phyloP scores from a whole-genome alignment of 2,888 invertebrate genomes.

The Acrobasis consociella region DNA sequence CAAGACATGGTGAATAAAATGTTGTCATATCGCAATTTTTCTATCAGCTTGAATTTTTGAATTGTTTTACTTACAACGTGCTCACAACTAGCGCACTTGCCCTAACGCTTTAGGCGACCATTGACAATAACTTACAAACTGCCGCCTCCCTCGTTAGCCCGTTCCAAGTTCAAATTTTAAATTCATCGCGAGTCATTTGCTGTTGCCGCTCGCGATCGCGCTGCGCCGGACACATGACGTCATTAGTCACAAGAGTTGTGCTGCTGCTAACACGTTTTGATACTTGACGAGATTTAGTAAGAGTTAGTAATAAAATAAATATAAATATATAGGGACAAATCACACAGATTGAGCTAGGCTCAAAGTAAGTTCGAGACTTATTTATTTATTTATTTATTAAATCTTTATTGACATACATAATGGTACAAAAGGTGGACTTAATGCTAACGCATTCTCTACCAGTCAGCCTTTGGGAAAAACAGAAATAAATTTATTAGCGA shows the following conservation, averaged over 20 bases:
- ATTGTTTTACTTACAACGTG: background rate
- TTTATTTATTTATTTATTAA: too few species aligned
- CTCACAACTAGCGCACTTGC: conserved; percentile 1
- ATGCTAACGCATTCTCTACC: too few species aligned
- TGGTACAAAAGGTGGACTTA: too few species aligned
- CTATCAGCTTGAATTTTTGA: background rate
- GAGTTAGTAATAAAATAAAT: background rate
- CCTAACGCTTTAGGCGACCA: conserved; percentile 6
- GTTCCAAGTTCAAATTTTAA: conserved; percentile 76
- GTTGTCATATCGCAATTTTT: background rate
- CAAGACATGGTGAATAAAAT: too few species aligned
- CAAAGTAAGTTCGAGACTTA: too few species aligned
- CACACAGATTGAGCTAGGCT: too few species aligned
- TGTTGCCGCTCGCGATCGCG: conserved; percentile 59
- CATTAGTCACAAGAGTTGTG: conserved; percentile 67
- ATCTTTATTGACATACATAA: too few species aligned
- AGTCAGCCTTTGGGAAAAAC: too few species aligned
- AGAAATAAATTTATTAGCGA: too few species aligned
- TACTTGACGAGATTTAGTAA: conserved; percentile 35
- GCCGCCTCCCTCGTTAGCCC: conserved; percentile 73
- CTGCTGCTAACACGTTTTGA: conserved; percentile 42
- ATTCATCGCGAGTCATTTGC: conserved; percentile 82
- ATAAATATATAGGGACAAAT: too few species aligned
- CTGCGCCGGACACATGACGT: conserved; percentile 80
- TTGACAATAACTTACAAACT: conserved; percentile 61